Conservation (phyloP, 2,113 vertebrate genomes). For the Phalacrocorax aristotelis region DNA sequence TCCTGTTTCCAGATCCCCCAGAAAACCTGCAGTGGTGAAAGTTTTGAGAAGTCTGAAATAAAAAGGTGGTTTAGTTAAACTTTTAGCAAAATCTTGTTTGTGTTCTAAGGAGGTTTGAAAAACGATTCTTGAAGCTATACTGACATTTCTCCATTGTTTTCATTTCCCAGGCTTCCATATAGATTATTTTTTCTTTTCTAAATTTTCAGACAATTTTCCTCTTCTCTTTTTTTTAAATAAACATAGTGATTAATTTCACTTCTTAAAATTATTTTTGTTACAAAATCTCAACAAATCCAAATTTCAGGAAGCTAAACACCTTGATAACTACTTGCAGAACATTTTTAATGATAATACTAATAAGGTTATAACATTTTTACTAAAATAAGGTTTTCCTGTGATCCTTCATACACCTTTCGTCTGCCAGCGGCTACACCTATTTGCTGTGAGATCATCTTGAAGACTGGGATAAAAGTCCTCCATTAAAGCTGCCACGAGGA, state of each 20-base stretch:
- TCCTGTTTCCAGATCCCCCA: slow-evolving; percentile 23
- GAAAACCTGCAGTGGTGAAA: neutral
- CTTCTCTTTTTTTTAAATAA: neutral
- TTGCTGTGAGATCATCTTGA: neutral
- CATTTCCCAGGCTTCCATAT: neutral
- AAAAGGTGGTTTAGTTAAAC: neutral
- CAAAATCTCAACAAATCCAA: neutral
- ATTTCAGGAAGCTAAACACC: neutral
- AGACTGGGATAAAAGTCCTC: neutral
- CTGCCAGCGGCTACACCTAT: neutral
- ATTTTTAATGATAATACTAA: neutral
- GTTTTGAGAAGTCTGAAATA: neutral
- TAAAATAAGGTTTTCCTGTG: neutral
- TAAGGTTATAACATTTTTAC: neutral
- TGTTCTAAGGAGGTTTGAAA: neutral
- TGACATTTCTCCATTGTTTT: neutral
- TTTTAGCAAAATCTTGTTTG: neutral
- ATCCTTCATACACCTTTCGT: neutral
- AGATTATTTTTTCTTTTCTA: neutral
- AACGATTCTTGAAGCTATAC: neutral
- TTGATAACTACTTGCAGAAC: neutral
- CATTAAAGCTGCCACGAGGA: neutral
- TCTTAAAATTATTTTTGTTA: neutral
- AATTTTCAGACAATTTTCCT: neutral
- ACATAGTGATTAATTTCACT: neutral